Conservation (phyloP, 2,113 vertebrate species). For the Rhinopomastus cyanomelas region DNA sequence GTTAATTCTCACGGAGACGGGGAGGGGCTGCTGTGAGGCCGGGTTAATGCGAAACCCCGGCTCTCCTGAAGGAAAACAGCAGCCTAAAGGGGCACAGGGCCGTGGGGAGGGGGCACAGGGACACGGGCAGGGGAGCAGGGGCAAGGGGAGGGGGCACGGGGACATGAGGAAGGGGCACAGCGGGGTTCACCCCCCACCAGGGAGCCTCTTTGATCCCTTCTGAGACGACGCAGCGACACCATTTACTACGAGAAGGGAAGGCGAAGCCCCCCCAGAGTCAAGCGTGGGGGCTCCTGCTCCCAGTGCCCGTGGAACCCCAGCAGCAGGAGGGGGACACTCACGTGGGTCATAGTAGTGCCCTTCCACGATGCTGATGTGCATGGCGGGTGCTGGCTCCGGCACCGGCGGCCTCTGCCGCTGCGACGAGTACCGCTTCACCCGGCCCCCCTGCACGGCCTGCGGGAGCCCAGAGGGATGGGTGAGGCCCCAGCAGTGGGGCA, state of each 20-base stretch:
- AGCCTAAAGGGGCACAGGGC: not conserved
- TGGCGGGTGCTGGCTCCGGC: slow-evolving; percentile 85
- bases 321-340: slow-evolving; percentile 70
- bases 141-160: not conserved
- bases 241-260: not conserved
- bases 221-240: accelerated
- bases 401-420: slow-evolving; percentile 89
- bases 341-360: slow-evolving; percentile 95
- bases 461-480: not conserved
- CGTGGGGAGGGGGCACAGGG: too few relatives aligned
- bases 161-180: not conserved
- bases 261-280: not conserved
- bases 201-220: not conserved
- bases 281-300: accelerated
- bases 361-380: slow-evolving; percentile 97
- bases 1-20: accelerated
- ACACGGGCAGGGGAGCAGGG: not conserved
- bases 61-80: not conserved
- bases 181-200: not conserved
- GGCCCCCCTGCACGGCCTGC: slow-evolving; percentile 82
- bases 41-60: not conserved
- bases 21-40: not conserved
- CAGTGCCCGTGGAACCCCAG: not conserved
- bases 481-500: not conserved
- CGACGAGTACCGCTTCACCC: slow-evolving; percentile 95